A percentile compares a stretch with the other conserved stretches of the same genome.
phyloP scores from a whole-genome alignment of 2,888 invertebrate species.

The Caenorhabditis plicata region DNA sequence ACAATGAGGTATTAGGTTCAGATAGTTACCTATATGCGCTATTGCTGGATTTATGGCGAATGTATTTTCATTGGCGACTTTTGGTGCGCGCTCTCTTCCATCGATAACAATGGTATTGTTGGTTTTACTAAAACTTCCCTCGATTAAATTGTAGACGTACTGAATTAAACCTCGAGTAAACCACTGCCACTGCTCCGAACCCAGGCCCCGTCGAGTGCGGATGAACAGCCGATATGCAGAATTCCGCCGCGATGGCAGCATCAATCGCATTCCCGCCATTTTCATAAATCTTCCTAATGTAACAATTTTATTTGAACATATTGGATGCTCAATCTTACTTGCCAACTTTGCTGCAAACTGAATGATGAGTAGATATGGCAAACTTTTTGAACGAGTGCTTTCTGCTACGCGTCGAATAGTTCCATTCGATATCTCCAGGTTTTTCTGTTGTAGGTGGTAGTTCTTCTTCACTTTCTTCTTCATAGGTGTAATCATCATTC shows the following conservation, averaged over 20 bases:
- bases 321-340: conserved; percentile 6
- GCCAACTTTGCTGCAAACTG: conserved; percentile 31
- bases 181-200: conserved; percentile 25
- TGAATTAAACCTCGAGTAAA: conserved; percentile 22
- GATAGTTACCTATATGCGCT: conserved; percentile 36
- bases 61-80: conserved; percentile 31
- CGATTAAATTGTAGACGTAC: background rate
- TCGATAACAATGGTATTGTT: conserved; percentile 28
- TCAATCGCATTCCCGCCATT: conserved; percentile 37
- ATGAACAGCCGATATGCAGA: conserved; percentile 36
- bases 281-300: conserved; percentile 22
- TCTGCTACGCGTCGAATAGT: conserved; percentile 2
- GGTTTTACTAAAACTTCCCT: conserved; percentile 16
- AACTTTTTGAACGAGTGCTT: conserved; percentile 20
- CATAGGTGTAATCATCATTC: no score
- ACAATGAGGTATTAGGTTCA: conserved; percentile 34
- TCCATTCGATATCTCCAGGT: conserved; percentile 9
- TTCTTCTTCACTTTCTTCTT: background rate
- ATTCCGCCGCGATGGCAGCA: conserved; percentile 29
- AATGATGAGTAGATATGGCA: conserved; percentile 18
- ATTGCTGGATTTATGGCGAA: conserved; percentile 32
- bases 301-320: background rate
- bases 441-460: background rate
- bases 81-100: conserved; percentile 28
- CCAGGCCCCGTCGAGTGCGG: conserved; percentile 39